These are phyloP conservation scores for Semnornis frantzii DNA, from an alignment of 2,113 vertebrate genomes.

Conservation along the genomic window DNA sequence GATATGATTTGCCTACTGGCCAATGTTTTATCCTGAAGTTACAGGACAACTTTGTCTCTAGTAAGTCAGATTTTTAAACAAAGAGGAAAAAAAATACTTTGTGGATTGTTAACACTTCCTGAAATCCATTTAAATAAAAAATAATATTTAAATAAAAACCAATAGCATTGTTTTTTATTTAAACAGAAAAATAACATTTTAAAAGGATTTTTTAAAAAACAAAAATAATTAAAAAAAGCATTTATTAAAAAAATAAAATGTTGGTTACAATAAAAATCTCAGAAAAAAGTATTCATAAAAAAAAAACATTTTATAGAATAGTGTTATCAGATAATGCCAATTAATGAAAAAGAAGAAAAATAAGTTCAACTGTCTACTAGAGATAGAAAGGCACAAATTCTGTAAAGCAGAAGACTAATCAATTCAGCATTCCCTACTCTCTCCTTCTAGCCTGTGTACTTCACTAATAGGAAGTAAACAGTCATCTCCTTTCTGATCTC, in stretches of 20 bases:
- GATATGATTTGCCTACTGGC: too few relatives aligned
- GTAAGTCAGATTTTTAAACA: too few relatives aligned
- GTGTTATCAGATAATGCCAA: not conserved
- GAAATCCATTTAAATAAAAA: not conserved
- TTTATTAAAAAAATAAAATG: not conserved
- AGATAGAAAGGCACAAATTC: not conserved
- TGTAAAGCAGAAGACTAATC: not conserved
- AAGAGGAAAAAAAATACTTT: too few relatives aligned
- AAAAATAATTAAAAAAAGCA: not conserved
- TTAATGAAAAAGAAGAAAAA: not conserved
- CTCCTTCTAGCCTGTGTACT: not conserved
- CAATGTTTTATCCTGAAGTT: not conserved
- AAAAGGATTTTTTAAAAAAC: too few relatives aligned
- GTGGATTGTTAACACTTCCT: not conserved
- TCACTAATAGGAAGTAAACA: not conserved
- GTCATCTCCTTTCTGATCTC: not conserved
- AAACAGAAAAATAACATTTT: too few relatives aligned
- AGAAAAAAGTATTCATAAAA: too few relatives aligned
- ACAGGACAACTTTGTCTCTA: not conserved
- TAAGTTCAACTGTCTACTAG: fast-evolving
- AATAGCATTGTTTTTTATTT: not conserved
- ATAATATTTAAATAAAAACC: not conserved
- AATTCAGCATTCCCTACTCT: not conserved
- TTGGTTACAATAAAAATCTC: not conserved
- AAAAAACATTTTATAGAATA: not conserved